These are phyloP conservation scores for Odocoileus virginianus DNA, from an alignment of 2,113 vertebrate species.

Conservation along the genomic window DNA sequence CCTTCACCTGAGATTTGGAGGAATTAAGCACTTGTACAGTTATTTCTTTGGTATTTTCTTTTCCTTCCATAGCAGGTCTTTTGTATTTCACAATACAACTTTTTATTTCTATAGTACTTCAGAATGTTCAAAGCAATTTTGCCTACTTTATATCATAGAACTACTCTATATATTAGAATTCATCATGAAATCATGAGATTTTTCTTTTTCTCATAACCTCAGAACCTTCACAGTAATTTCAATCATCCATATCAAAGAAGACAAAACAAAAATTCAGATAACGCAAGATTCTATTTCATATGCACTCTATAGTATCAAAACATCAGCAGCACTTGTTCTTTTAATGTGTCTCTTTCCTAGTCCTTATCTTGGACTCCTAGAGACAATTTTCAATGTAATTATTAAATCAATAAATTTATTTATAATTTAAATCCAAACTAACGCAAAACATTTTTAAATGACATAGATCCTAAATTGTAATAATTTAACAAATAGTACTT, in stretches of 20 bases:
- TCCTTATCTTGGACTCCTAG: background rate
- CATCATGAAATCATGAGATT: background rate
- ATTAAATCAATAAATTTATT: background rate
- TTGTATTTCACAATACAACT: background rate
- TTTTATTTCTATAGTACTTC: slow-evolving; percentile 7
- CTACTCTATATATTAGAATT: background rate
- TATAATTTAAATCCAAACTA: slow-evolving; percentile 32
- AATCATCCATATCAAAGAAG: background rate
- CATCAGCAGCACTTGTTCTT: background rate
- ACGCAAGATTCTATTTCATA: background rate
- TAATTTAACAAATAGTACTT: slow-evolving; percentile 9
- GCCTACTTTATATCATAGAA: background rate
- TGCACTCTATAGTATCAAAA: background rate
- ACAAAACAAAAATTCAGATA: slow-evolving; percentile 36
- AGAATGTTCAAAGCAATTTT: slow-evolving; percentile 17
- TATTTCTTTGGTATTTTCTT: slow-evolving; percentile 3
- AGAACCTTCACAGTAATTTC: slow-evolving; percentile 19
- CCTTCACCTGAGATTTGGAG: background rate
- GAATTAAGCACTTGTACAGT: background rate
- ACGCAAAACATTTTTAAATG: slow-evolving; percentile 18
- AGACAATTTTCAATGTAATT: background rate
- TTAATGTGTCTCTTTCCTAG: background rate
- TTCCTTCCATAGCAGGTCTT: background rate
- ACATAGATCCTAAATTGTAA: slow-evolving; percentile 11
- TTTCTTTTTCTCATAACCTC: slow-evolving; percentile 13